Evolutionary conservation across 2,888 invertebrate species (phyloP).

Genomic region (Nudaria mundana): DNA sequence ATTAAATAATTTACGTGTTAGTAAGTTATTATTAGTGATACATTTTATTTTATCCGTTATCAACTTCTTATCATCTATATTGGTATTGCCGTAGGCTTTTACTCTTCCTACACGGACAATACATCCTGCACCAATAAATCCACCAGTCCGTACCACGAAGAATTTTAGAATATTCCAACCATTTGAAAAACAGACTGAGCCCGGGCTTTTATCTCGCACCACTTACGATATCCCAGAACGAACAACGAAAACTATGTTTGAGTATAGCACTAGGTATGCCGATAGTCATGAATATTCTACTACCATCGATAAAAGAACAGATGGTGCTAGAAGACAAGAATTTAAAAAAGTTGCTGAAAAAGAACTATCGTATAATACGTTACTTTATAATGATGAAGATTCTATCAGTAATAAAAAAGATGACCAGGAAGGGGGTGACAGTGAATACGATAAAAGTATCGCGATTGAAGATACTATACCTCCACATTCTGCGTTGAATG

Average conservation of each 20-base stretch:
- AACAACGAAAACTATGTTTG: conserved; percentile 12
- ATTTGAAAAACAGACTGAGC: conserved; percentile 26
- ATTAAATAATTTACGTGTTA: conserved; percentile 30
- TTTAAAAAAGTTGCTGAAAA: conserved; percentile 29
- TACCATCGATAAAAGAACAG: conserved; percentile 8
- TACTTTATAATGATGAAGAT: conserved; percentile 55
- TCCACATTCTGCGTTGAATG: neutral
- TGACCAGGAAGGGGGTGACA: conserved; percentile 27
- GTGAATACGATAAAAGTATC: conserved; percentile 34
- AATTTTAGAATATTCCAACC: conserved; percentile 27
- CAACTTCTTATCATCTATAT: neutral
- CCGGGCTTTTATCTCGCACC: neutral
- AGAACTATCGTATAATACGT: conserved; percentile 46
- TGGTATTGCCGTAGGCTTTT: conserved; percentile 16
- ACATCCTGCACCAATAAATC: conserved; percentile 22
- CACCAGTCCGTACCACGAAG: conserved; percentile 42
- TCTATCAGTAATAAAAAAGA: conserved; percentile 31
- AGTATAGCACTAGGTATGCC: conserved; percentile 22
- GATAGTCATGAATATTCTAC: conserved; percentile 12
- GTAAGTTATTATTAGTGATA: conserved; percentile 16
- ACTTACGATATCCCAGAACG: conserved; percentile 11
- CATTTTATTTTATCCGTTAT: neutral
- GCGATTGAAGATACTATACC: conserved; percentile 6
- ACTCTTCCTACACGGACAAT: conserved; percentile 39
- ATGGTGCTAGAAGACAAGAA: conserved; percentile 19